These are phyloP conservation scores for Corythornis vintsioides DNA, from an alignment of 2,113 vertebrate species.

Conservation along the genomic window DNA sequence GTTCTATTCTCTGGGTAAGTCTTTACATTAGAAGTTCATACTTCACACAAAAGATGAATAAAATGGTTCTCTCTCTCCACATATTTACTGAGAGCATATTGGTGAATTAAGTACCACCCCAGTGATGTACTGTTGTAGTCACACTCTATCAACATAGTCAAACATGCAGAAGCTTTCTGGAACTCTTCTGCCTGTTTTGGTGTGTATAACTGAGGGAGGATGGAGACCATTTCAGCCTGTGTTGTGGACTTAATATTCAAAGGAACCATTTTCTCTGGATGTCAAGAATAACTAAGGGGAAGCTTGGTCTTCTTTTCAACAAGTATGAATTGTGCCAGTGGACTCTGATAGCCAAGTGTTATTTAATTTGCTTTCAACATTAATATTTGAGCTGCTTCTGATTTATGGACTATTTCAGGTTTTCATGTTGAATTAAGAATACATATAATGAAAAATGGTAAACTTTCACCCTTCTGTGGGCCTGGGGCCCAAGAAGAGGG, in stretches of 20 bases:
- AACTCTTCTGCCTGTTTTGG: neutral
- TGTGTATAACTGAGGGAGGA: neutral
- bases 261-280: neutral
- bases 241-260: neutral
- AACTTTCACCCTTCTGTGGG: neutral
- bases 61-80: neutral
- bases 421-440: neutral
- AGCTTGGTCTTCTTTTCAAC: neutral
- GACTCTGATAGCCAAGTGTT: neutral
- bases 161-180: neutral
- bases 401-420: neutral
- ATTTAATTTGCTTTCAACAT: neutral
- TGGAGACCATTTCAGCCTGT: neutral
- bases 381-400: neutral
- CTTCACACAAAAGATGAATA: conserved; percentile 26
- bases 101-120: neutral
- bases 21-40: conserved; percentile 58
- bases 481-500: neutral
- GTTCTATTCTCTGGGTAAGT: conserved; percentile 4
- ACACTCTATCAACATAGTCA: neutral
- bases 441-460: neutral
- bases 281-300: neutral
- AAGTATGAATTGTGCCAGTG: neutral
- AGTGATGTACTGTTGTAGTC: neutral
- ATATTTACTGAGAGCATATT: conserved; percentile 26